A percentile compares a stretch with the other conserved stretches of the same genome.
Conservation (phyloP, 2,888 invertebrate species). For the Lasioglossum zephyrum region DNA sequence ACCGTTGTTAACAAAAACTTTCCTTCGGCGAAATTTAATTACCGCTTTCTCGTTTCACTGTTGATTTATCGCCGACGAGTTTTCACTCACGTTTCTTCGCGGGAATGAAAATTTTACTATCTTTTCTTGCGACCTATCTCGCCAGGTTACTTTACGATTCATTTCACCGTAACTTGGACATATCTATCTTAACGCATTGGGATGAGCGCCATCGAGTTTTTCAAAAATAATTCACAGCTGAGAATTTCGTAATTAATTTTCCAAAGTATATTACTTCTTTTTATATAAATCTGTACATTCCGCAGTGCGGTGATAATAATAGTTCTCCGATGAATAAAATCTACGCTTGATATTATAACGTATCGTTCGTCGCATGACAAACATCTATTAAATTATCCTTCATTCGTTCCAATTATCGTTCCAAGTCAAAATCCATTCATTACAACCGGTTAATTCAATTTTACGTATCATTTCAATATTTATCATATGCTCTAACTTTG, state of each 20-base stretch:
- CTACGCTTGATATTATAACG: not conserved
- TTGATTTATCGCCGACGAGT: not conserved
- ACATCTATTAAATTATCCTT: not conserved
- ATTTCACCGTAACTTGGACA: not conserved
- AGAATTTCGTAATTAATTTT: not conserved
- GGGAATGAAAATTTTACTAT: not conserved
- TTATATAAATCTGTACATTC: too few species aligned
- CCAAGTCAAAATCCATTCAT: not conserved
- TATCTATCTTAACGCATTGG: not conserved
- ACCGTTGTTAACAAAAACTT: not conserved
- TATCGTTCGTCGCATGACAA: not conserved
- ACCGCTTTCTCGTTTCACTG: not conserved
- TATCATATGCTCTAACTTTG: not conserved
- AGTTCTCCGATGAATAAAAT: not conserved
- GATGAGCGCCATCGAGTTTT: not conserved
- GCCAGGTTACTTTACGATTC: not conserved
- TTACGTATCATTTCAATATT: not conserved
- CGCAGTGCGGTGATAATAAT: not conserved
- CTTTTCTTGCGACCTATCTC: not conserved
- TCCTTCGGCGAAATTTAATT: conserved; percentile 21
- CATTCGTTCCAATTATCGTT: not conserved
- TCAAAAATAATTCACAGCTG: not conserved
- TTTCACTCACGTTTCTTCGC: not conserved
- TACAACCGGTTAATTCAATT: not conserved
- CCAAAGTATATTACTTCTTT: too few species aligned